Base-by-base conservation (phyloP, 2,888 invertebrate species). In the Apocheima hispidaria region DNA sequence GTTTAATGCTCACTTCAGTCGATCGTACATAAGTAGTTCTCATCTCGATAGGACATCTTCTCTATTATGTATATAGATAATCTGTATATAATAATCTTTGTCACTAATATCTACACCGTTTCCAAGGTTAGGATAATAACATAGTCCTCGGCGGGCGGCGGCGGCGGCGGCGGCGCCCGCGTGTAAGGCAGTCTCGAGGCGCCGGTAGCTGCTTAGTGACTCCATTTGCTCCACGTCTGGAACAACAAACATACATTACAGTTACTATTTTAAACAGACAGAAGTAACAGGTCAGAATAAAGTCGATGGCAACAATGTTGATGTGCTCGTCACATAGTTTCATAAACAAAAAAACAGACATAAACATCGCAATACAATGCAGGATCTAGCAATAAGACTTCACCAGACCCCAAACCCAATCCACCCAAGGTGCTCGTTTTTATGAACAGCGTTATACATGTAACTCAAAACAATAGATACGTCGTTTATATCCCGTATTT, bases 51-150 rank as follows among this genome's bases (percentile, higher is more conserved):
- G 90, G 89, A 89, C 90, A 87, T 89, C 84, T 89, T 87, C 84
- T 89, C 88, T 90, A 88, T 86, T 88, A 86, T 90, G 87, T 91
- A 91, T 90, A 92, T 90, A 91, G 90, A 90, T 91, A 91, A 90
- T 91, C 90, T 91, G 90, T 92, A 89, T 92, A 86, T 88, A 89
- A 91, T 90, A 91, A 88, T 88, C 87, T 92, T 88, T 91, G 88
- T 92, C 90, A 90, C 90, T 92, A 92, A 90, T 92, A 92, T 92
- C 92, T 92, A 92, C 91, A 92, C 92, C 92, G 90, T 84, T 85
- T 86, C 86, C 89, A 83, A 83, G 87, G 87, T 89, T 88, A 87
- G 86, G 87, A 82, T 86, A 85, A 84, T 86, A 84, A 84, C 86
- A 84, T 62, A 62, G 82, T 82, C 84, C 86, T 81, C 81, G 82